Evolutionary conservation across 2,888 invertebrate genomes (phyloP).

Genomic region (Hermaeophaga mercurialis): DNA sequence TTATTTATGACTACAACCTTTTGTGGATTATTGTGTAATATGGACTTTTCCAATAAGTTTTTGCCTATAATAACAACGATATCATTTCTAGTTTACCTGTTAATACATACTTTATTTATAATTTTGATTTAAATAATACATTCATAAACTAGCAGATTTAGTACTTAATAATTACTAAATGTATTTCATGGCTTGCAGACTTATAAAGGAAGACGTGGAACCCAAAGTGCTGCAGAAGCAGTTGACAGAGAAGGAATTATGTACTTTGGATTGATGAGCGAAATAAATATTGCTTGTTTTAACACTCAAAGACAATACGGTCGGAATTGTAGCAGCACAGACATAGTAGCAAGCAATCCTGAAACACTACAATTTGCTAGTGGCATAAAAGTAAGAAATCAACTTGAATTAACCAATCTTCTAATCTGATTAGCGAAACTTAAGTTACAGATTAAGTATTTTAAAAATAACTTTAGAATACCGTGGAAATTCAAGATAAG

Average conservation of each 20-base stretch:
- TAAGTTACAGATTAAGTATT: no score
- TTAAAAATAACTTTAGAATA: background rate
- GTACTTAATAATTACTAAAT: no score
- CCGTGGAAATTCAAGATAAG: no score
- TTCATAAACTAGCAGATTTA: no score
- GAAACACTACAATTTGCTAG: conserved; percentile 74
- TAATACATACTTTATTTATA: no score
- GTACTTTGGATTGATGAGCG: conserved; percentile 72
- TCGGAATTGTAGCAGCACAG: conserved; percentile 62
- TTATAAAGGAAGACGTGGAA: conserved; percentile 62
- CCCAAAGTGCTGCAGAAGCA: conserved; percentile 74
- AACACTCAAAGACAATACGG: conserved; percentile 69
- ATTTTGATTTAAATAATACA: no score
- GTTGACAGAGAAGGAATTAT: conserved; percentile 73
- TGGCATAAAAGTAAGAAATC: conserved; percentile 67
- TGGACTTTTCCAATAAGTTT: no score
- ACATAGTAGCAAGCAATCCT: conserved; percentile 62
- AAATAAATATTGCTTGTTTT: conserved; percentile 75
- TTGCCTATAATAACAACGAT: no score
- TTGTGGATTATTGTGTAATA: no score
- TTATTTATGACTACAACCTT: no score
- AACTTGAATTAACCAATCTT: background rate
- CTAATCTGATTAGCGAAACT: no score
- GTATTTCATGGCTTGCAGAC: conserved; percentile 47
- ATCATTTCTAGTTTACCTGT: no score